Conservation (phyloP, 2,797 vertebrate species). For the Ctenopoma kingsleyae region DNA sequence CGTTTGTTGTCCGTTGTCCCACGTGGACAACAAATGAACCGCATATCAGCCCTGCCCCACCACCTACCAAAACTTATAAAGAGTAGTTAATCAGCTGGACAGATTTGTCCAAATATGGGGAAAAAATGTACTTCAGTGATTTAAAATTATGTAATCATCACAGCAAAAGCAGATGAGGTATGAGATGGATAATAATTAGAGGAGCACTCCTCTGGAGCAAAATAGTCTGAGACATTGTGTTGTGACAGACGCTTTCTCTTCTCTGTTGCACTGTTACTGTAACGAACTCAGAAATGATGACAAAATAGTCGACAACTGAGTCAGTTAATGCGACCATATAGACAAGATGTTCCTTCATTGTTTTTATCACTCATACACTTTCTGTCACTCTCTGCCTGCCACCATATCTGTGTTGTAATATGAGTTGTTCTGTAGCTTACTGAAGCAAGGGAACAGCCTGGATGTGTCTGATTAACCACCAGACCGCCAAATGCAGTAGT, state of each 20-base stretch:
- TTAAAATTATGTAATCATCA: slow-evolving; percentile 16
- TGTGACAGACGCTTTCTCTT: slow-evolving; percentile 21
- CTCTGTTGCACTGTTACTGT: slow-evolving; percentile 27
- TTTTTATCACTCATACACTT: slow-evolving; percentile 14
- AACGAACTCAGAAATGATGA: slow-evolving; percentile 32
- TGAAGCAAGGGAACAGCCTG: slow-evolving; percentile 13
- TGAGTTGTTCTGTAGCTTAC: background rate
- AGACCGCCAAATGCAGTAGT: background rate
- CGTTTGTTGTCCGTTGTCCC: no score
- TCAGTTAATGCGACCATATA: slow-evolving; percentile 42
- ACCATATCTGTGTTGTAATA: background rate
- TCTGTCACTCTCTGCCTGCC: slow-evolving; percentile 1
- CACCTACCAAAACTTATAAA: no score
- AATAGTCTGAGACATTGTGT: slow-evolving; percentile 28
- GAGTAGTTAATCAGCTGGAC: no score
- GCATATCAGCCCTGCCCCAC: no score
- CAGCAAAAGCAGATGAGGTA: slow-evolving; percentile 16
- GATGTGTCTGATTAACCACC: slow-evolving; percentile 13
- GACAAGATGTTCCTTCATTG: slow-evolving; percentile 9
- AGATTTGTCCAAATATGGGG: background rate
- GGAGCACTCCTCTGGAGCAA: slow-evolving; percentile 28
- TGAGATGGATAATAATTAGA: slow-evolving; percentile 31
- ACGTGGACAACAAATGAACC: no score
- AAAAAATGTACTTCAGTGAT: background rate
- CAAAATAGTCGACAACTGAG: slow-evolving; percentile 32